Percentiles rank a stretch among this genome's conserved stretches.
Conservation (phyloP, 1,140 invertebrate genomes). For the Trichonephila clavipes region DNA sequence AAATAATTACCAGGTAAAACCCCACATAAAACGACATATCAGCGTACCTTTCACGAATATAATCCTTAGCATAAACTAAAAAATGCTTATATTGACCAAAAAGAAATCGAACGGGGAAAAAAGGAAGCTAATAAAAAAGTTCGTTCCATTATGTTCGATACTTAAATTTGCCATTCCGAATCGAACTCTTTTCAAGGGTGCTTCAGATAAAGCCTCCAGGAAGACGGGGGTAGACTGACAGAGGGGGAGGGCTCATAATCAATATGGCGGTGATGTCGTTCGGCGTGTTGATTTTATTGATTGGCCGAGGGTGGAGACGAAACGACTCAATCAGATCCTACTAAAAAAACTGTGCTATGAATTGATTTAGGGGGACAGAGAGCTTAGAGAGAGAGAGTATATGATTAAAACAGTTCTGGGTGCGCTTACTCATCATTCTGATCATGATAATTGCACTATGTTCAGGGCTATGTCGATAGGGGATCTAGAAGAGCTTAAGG, state of each 20-base stretch:
- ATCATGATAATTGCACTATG: neutral
- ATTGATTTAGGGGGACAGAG: neutral
- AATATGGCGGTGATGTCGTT: constrained; percentile 17
- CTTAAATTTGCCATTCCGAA: neutral
- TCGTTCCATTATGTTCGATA: neutral
- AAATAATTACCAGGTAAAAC: too few relatives aligned
- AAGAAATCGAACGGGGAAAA: neutral
- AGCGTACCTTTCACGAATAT: neutral
- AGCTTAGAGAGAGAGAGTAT: neutral
- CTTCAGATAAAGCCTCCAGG: neutral
- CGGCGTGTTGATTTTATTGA: constrained; percentile 21
- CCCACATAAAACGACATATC: too few relatives aligned
- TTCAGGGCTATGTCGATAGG: neutral
- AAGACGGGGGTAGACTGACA: neutral
- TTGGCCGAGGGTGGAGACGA: neutral
- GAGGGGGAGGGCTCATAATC: neutral
- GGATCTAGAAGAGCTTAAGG: neutral
- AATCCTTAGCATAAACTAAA: neutral
- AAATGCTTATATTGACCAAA: neutral
- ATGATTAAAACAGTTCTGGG: neutral
- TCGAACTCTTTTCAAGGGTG: neutral
- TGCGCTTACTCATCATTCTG: neutral
- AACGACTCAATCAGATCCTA: constrained; percentile 22
- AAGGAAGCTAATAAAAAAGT: neutral
- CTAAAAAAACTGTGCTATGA: neutral